A percentile compares a stretch with the other conserved stretches of the same genome.
Conservation (phyloP, 2,888 invertebrate genomes). For the Apodemia mormo region DNA sequence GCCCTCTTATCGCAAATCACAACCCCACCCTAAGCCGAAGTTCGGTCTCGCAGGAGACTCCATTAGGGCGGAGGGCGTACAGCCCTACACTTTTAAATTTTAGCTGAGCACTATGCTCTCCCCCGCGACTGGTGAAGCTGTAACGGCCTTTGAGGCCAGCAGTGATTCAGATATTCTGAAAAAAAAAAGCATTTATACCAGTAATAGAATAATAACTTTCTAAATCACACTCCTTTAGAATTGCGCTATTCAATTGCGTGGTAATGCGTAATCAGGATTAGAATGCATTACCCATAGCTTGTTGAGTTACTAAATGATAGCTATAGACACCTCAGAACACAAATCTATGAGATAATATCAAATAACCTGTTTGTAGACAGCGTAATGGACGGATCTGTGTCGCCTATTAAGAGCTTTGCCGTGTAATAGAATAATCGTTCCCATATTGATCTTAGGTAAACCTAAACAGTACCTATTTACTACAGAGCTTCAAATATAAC, state of each 20-base stretch:
- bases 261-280: slow-evolving; percentile 11
- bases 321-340: slow-evolving; percentile 20
- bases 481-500: no score
- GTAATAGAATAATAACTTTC: not conserved
- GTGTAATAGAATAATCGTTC: slow-evolving; percentile 16
- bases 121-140: no score
- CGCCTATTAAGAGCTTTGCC: slow-evolving; percentile 25
- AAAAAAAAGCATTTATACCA: no score
- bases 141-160: no score
- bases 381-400: slow-evolving; percentile 21
- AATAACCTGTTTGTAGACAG: slow-evolving; percentile 14
- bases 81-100: no score
- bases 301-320: slow-evolving; percentile 16
- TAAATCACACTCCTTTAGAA: slow-evolving; percentile 1
- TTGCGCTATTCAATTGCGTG: not conserved
- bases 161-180: no score
- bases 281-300: slow-evolving; percentile 8
- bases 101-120: no score
- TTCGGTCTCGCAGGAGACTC: no score
- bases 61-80: no score
- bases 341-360: slow-evolving; percentile 23
- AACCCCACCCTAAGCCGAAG: no score
- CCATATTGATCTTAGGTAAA: not conserved
- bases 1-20: no score
- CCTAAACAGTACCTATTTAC: not conserved